These are phyloP conservation scores for Calliphora vomitoria DNA, from an alignment of 2,888 invertebrate species.

Conservation along the genomic window DNA sequence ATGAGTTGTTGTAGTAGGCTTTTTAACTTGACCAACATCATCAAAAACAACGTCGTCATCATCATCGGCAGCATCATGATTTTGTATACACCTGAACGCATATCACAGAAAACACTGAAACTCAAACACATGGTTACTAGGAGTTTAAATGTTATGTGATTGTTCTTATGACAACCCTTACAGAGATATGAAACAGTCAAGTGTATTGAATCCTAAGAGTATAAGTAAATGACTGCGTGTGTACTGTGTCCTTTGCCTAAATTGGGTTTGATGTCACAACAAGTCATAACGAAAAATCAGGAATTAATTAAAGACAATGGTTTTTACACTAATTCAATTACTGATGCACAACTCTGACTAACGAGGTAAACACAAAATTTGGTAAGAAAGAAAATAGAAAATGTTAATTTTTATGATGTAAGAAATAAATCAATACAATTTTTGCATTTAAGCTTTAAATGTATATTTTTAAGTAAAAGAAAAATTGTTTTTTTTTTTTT, in stretches of 20 bases:
- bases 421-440: too few relatives aligned
- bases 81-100: constrained; percentile 50
- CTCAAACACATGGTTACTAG: constrained; percentile 1
- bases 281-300: constrained; percentile 65
- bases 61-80: constrained; percentile 18
- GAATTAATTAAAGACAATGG: constrained; percentile 68
- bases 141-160: constrained; percentile 37
- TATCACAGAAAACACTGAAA: constrained; percentile 14
- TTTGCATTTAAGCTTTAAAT: neutral
- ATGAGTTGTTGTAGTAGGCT: constrained; percentile 58
- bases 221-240: neutral
- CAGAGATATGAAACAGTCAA: constrained; percentile 8
- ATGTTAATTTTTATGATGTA: too few relatives aligned
- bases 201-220: neutral
- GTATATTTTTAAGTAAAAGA: neutral
- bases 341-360: constrained; percentile 22
- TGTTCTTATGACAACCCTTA: constrained; percentile 61
- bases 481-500: neutral
- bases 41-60: constrained; percentile 29
- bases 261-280: constrained; percentile 23
- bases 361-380: constrained; percentile 19
- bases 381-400: neutral
- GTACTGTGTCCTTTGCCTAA: constrained; percentile 13
- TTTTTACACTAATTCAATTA: constrained; percentile 63
- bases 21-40: constrained; percentile 64